These are phyloP conservation scores for Sebastes reedi DNA, from an alignment of 2,797 vertebrate genomes.

Conservation along the genomic window DNA sequence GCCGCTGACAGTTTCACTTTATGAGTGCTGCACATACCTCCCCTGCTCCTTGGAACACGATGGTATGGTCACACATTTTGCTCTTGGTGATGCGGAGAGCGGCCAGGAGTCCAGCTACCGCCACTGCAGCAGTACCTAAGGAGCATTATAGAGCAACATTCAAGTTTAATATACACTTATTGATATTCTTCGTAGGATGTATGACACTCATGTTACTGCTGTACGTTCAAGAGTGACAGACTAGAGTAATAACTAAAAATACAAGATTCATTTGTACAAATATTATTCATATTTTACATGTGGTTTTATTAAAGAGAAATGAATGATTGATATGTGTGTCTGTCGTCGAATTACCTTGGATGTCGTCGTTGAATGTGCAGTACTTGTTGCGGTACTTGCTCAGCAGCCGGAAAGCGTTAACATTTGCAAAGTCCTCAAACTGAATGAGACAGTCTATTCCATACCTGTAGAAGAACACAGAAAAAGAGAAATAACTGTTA, in stretches of 20 bases:
- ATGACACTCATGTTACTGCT: not conserved
- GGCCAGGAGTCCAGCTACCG: slow-evolving; percentile 94
- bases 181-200: not conserved
- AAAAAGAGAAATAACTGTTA: not conserved
- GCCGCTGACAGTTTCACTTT: not conserved
- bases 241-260: not conserved
- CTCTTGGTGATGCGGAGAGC: slow-evolving; percentile 93
- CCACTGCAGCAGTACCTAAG: slow-evolving; percentile 94
- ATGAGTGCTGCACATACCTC: slow-evolving; percentile 83
- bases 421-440: slow-evolving; percentile 97
- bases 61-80: slow-evolving; percentile 91
- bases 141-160: not conserved
- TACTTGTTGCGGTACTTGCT: slow-evolving; percentile 92
- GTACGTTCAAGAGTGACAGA: not conserved
- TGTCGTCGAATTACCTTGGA: slow-evolving; percentile 85
- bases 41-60: slow-evolving; percentile 97
- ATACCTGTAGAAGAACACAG: slow-evolving; percentile 63
- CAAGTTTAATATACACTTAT: not conserved
- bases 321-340: not conserved
- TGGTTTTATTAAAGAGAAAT: not conserved
- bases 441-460: slow-evolving; percentile 95
- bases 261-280: not conserved
- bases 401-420: slow-evolving; percentile 95
- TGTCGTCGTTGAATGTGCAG: slow-evolving; percentile 99
- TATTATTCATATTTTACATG: not conserved